Evolutionary conservation across 2,888 invertebrate genomes (phyloP).

Genomic region (Caenorhabditis sp.): DNA sequence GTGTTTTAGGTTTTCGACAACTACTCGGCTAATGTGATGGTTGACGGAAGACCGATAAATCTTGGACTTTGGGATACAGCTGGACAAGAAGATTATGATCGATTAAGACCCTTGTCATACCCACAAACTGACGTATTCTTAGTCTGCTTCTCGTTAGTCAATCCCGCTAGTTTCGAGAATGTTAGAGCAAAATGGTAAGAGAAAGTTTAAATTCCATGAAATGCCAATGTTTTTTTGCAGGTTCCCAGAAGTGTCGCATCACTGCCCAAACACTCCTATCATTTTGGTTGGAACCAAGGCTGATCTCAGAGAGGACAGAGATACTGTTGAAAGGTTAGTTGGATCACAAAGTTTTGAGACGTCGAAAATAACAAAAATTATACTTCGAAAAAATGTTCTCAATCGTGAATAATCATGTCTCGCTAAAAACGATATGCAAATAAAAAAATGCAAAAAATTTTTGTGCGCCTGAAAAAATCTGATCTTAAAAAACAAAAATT

Average conservation of each 20-base stretch:
- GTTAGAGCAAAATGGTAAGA: slow-evolving; percentile 97
- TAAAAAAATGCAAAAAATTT: not conserved
- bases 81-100: slow-evolving; percentile 62
- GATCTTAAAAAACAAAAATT: slow-evolving; percentile 5
- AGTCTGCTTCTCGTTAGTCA: slow-evolving; percentile 97
- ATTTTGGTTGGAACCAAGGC: slow-evolving; percentile 96
- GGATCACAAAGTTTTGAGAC: too few relatives aligned
- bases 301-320: slow-evolving; percentile 95
- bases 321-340: slow-evolving; percentile 76
- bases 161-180: slow-evolving; percentile 99
- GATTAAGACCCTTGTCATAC: slow-evolving; percentile 58
- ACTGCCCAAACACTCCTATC: slow-evolving; percentile 98
- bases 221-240: not conserved
- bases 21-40: slow-evolving; percentile 70
- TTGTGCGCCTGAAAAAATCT: not conserved
- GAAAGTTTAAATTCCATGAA: not conserved
- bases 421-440: not conserved
- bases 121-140: slow-evolving; percentile 72
- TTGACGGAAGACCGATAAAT: slow-evolving; percentile 67
- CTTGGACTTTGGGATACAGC: slow-evolving; percentile 67
- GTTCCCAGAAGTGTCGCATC: slow-evolving; percentile 93
- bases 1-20: slow-evolving; percentile 75
- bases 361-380: too few relatives aligned
- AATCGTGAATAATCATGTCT: not conserved
- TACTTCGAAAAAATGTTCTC: too few relatives aligned